Evolutionary conservation across 2,797 vertebrate genomes (phyloP), one percentile per base, ranked within the genome.

Genomic region (Eulemur albifrons): DNA sequence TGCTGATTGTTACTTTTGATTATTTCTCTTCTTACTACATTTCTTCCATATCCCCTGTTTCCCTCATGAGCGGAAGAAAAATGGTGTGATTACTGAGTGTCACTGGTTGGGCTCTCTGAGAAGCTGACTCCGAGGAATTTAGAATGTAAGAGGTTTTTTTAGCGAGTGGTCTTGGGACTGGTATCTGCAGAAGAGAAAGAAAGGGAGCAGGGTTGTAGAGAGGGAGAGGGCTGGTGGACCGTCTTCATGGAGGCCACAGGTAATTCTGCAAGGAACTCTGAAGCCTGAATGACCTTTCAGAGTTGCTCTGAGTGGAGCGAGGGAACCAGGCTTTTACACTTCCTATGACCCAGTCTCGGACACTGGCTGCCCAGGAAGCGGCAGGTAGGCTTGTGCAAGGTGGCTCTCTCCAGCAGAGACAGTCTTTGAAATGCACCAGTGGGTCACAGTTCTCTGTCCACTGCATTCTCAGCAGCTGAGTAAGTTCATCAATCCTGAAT

Each of bases 151-250:
- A 92, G 20, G 0, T 5, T 7, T 38, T 35, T 76, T 65, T 52
- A 50, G 21, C 12, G 12, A 38, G 2, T 20, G 2, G 7, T 20
- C 7, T 20, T 70, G 25, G 6, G 30, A n/a, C 67, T 32, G 5
- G 18, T 8, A 18, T 8, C n/a, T 35, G 17, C 27, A 12, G 63
- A 83, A 50, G 32, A 67, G 13, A 72, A 79, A 38, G n/a, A 14
- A 80, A 88, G 15, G 21, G 59, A 75, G 61, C 2, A 67, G 25
- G 17, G 3, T 5, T 54, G 43, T 35, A 38, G 27, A 13, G 5
- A 79, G 25, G 10, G n/a, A 70, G 4, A 69, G 6, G 18, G 27
- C 43, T 89, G 35, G 4, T 8, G 20, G 0, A 0, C 14, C 27
- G 11, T 52, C 43, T 80, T n/a, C 35, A 0, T 5, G 17, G 67